Percentiles rank a stretch among this genome's conserved stretches.
phyloP scores from a whole-genome alignment of 2,113 vertebrate genomes.

The Alaudala cheleensis region DNA sequence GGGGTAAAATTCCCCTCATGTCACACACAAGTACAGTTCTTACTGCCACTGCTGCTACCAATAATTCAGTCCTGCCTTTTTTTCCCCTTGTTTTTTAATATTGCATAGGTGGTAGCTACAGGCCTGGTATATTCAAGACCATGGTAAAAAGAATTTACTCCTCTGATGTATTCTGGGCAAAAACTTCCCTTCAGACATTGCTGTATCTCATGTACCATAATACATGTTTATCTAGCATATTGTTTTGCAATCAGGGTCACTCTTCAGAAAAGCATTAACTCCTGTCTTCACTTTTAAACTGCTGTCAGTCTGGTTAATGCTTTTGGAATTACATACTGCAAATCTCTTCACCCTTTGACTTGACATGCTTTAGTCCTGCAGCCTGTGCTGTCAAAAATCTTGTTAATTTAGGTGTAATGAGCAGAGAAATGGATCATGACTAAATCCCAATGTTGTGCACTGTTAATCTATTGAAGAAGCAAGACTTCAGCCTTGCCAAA shows the following conservation, averaged over 20 bases:
- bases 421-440: background rate
- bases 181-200: background rate
- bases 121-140: background rate
- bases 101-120: background rate
- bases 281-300: background rate
- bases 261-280: background rate
- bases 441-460: background rate
- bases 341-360: background rate
- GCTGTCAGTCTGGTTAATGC: background rate
- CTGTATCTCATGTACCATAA: background rate
- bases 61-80: background rate
- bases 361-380: background rate
- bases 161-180: background rate
- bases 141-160: background rate
- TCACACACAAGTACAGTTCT: background rate
- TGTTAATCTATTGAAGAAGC: background rate
- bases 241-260: background rate
- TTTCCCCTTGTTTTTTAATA: background rate
- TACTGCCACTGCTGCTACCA: background rate
- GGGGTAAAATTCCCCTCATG: background rate
- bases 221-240: background rate
- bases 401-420: background rate
- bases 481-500: background rate
- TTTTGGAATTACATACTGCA: background rate
- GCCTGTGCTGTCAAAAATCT: background rate